These are phyloP conservation scores for Ypsolopha sequella DNA, from an alignment of 2,888 invertebrate genomes.

Conservation along the genomic window DNA sequence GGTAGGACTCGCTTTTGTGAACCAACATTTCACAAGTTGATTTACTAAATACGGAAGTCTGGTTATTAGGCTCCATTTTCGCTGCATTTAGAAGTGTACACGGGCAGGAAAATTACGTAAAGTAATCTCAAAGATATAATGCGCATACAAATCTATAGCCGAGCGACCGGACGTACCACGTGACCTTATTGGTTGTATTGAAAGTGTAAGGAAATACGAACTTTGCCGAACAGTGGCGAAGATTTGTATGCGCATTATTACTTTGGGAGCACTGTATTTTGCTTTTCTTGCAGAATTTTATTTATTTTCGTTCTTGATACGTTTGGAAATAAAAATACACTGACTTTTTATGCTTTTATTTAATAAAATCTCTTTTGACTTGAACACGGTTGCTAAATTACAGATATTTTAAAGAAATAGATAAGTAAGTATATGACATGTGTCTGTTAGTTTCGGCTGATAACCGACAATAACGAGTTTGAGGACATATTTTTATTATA, in stretches of 20 bases:
- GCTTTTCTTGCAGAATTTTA: constrained; percentile 12
- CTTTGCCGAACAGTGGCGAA: too few species aligned
- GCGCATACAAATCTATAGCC: too few species aligned
- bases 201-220: too few species aligned
- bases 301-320: background rate
- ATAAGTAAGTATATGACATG: constrained; percentile 44
- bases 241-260: too few species aligned
- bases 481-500: background rate
- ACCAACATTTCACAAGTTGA: constrained; percentile 14
- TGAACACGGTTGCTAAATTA: constrained; percentile 71
- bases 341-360: constrained; percentile 49
- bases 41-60: constrained; percentile 25
- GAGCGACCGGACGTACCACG: too few species aligned
- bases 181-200: too few species aligned
- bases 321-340: constrained; percentile 15
- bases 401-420: constrained; percentile 55
- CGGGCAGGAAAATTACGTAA: constrained; percentile 24
- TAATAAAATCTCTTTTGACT: constrained; percentile 70
- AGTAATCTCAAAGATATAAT: too few species aligned
- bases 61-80: constrained; percentile 23
- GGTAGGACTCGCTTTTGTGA: constrained; percentile 24
- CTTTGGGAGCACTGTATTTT: too few species aligned
- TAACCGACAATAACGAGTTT: too few species aligned
- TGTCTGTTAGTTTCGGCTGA: constrained; percentile 21
- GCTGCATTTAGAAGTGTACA: background rate